Evolutionary conservation across 2,888 invertebrate genomes (phyloP).

Genomic region (Scaeva pyrastri): DNA sequence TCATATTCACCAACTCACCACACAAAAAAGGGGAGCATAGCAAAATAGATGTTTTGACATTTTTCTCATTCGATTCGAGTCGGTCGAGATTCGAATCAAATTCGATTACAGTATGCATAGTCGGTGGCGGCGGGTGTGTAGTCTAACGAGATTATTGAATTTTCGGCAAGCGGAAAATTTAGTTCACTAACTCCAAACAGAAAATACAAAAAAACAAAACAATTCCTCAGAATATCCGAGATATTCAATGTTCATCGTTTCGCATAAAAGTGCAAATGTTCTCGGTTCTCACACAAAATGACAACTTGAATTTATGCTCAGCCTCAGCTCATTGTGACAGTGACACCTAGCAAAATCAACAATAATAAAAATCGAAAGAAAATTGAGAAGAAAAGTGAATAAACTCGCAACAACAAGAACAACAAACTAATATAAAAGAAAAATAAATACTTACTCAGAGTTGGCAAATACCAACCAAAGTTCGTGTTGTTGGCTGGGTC

Average conservation of each 20-base stretch:
- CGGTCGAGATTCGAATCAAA: not conserved
- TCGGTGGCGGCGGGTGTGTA: conserved; percentile 72
- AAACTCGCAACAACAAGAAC: conserved; percentile 17
- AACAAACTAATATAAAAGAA: conserved; percentile 25
- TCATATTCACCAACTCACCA: conserved; percentile 44
- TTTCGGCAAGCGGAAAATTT: conserved; percentile 28
- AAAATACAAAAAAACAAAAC: conserved; percentile 10
- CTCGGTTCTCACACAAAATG: not conserved
- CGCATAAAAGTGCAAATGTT: not conserved
- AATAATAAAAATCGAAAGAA: conserved; percentile 14
- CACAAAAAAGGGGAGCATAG: conserved; percentile 63
- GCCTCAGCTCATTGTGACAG: not conserved
- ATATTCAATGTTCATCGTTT: not conserved
- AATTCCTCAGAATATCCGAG: not conserved
- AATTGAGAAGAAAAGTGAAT: conserved; percentile 18
- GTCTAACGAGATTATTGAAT: conserved; percentile 13
- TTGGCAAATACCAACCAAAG: not conserved
- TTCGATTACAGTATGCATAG: conserved; percentile 65
- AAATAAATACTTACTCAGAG: not conserved
- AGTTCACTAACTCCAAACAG: no score
- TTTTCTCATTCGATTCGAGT: conserved; percentile 62
- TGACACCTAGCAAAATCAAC: conserved; percentile 7
- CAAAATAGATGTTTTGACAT: conserved; percentile 66
- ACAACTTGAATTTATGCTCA: not conserved
- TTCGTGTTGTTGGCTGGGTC: conserved; percentile 15